Percentiles rank a stretch among this genome's conserved stretches.
Evolutionary conservation across 2,113 vertebrate genomes (phyloP).

Genomic region (Hylia prasina): DNA sequence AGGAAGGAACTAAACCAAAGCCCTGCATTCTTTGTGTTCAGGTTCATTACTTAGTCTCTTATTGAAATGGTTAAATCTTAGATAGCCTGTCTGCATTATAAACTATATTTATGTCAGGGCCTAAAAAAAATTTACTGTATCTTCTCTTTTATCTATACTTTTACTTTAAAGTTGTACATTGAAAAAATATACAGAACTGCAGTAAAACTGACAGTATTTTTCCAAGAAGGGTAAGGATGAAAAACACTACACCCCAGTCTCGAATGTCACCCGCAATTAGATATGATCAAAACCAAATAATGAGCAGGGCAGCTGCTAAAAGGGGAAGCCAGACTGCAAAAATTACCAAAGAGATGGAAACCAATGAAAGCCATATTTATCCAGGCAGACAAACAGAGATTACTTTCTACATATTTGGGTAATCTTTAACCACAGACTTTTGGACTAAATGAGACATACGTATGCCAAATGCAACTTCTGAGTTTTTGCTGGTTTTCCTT

Average conservation of each 20-base stretch:
- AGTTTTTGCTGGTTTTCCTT: background rate
- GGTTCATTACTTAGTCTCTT: background rate
- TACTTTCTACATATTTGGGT: slow-evolving; percentile 28
- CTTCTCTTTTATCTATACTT: background rate
- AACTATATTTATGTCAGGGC: background rate
- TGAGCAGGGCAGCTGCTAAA: slow-evolving; percentile 38
- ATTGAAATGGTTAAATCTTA: background rate
- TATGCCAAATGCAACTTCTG: slow-evolving; percentile 27
- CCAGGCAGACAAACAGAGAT: slow-evolving; percentile 13
- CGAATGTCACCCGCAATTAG: slow-evolving; percentile 30
- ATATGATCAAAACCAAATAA: slow-evolving; percentile 55
- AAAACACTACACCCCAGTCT: background rate
- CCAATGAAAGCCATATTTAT: slow-evolving; percentile 1
- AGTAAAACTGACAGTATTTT: slow-evolving; percentile 5
- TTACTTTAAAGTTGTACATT: background rate
- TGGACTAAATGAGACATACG: background rate
- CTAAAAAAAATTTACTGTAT: background rate
- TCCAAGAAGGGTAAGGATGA: background rate
- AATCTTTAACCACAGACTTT: slow-evolving; percentile 43
- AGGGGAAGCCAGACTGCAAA: slow-evolving; percentile 28
- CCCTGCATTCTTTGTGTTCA: background rate
- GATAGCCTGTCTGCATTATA: background rate
- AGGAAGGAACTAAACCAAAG: background rate
- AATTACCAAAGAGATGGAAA: slow-evolving; percentile 33
- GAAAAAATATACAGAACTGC: slow-evolving; percentile 3